Evolutionary conservation across 2,888 invertebrate genomes (phyloP), one percentile per base, ranked within the genome.

Genomic region (Agonopterix alstromeriana): DNA sequence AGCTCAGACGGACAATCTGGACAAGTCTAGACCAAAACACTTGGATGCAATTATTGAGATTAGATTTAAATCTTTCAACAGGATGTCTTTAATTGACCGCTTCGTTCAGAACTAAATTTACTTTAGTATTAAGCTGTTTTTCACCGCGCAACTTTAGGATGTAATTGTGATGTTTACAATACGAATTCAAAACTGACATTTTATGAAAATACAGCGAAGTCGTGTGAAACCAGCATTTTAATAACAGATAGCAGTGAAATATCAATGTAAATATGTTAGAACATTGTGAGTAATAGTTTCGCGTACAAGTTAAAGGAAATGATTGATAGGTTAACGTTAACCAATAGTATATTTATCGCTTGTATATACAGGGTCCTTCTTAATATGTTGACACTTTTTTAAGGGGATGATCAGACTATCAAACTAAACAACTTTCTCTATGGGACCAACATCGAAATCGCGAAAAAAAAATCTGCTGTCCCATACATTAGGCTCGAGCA

Each of bases 11-110:
- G 48, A 56, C 51, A 54, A 57, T 42, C 9, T 36, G 36, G 36
- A 10, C 55, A 53, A 58, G 62, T 60, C 64, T 68, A 67, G 65
- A 65, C 56, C 54, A 36, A 36, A 55, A 54, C 48, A 55, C 35
- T 58, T 52, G 49, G 38, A 57, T 65, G 70, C 69, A 78, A 83
- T 83, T 79, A 83, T 68, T n/a, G 55, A 72, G 76, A 78, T 77
- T 55, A 72, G 76, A 78, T 78, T 61, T 60, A 55, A 79, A 81
- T 73, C 73, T 60, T 53, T 50, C 60, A 76, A 70, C 77, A 78
- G 80, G 80, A 82, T 79, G 76, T 76, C 62, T 64, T 67, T 72
- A 74, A 78, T 74, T 73, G 63, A 63, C 61, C 55, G 60, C 61
- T 65, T 57, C 50, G 63, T n/a, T 36, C n/a, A n/a, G 36, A 10